Evolutionary conservation across 2,888 invertebrate genomes (phyloP), one percentile per base, ranked within the genome.

Genomic region (Cremastinae sp.): DNA sequence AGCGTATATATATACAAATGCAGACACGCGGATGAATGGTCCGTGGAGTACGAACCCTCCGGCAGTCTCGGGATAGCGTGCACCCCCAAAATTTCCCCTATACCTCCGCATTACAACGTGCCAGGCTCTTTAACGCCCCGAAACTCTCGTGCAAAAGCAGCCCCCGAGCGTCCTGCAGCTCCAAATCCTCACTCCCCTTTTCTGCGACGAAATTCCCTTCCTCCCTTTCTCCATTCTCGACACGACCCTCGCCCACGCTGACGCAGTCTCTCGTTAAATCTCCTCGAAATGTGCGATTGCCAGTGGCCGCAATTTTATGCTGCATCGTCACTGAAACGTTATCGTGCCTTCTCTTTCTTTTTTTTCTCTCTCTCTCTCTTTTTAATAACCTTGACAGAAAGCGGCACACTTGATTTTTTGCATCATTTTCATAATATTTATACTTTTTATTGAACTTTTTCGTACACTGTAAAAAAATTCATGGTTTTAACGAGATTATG

Each of bases 41-140:
- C 28, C 28, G 28, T 28, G 36, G 18, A 8, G 18, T 18, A 38
- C 41, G 9, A 56, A 56, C 61, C 66, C 69, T 56, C 58, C 56
- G 69, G 74, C 74, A 49, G 56, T 58, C 64, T 8, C 41, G 8
- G 68, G 51, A 28, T 28, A 28, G 28, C 28, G 28, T 38, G 62
- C 68, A 68, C 51, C 74, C 65, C 65, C 66, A 70, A 64, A 3
- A 12, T 10, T 53, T 8, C 41, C n/a, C 41, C 45, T 10, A 14
- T 45, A 10, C 14, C 54, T 64, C 47, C 68, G 59, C 64, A 54
- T 64, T 72, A 72, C 74, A 53, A 59, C 65, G 64, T 49, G 71
- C 59, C 76, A 62, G 74, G 78, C 78, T 81, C 79, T 81, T 81
- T 81, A 81, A 81, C 76, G 76, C 78, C 74, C 79, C 18, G 74